Conservation (phyloP, 2,113 vertebrate species). For the Lota lota region DNA sequence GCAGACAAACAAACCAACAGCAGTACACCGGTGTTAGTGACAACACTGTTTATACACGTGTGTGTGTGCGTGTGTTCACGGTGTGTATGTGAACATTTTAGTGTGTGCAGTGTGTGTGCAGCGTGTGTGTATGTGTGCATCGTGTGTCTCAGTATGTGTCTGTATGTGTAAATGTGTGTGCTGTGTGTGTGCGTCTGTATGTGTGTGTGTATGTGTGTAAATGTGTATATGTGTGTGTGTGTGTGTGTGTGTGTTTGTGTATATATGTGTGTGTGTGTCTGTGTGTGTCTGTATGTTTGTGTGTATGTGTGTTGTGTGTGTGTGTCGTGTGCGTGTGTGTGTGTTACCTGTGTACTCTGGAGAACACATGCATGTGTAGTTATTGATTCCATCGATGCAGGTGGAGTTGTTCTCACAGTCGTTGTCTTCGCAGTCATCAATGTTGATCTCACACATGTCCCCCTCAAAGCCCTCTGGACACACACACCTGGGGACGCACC, state of each 20-base stretch:
- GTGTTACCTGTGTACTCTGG: conserved; percentile 93
- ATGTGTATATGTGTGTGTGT: too few species aligned
- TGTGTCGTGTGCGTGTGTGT: background rate
- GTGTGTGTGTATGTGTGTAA: too few species aligned
- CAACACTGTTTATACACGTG: background rate
- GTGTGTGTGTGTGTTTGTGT: too few species aligned
- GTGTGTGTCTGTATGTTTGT: conserved; percentile 2
- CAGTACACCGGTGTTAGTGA: conserved; percentile 37
- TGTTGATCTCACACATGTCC: conserved; percentile 88
- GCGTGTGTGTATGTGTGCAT: too few species aligned
- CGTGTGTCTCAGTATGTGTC: background rate
- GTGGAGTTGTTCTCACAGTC: conserved; percentile 99
- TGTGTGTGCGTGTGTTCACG: background rate
- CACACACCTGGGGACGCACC: conserved; percentile 79
- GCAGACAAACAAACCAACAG: conserved; percentile 46
- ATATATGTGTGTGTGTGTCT: background rate
- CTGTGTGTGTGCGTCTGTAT: too few species aligned
- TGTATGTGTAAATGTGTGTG: background rate
- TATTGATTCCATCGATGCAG: conserved; percentile 95
- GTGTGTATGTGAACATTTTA: too few species aligned
- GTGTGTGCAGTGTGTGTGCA: too few species aligned
- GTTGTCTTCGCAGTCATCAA: conserved; percentile 98
- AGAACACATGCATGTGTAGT: conserved; percentile 96
- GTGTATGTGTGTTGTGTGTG: background rate
- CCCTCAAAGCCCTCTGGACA: conserved; percentile 97